These are phyloP conservation scores for Phanerotoma sp. DNA, from an alignment of 2,888 invertebrate species.

Conservation along the genomic window DNA sequence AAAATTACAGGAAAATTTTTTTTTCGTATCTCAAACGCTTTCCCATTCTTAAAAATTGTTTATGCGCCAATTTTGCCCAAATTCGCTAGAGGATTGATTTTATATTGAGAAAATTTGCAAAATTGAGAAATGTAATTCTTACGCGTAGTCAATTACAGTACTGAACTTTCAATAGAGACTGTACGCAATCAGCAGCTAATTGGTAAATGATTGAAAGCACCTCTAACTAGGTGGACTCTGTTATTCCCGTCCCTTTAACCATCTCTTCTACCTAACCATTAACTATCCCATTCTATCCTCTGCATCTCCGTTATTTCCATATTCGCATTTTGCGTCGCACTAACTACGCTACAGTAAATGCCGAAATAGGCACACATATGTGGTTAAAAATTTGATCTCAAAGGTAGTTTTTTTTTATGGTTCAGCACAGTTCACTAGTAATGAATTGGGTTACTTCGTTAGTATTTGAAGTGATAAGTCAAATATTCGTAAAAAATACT, in stretches of 20 bases:
- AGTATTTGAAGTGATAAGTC: too few relatives aligned
- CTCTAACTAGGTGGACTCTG: constrained; percentile 36
- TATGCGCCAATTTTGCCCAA: too few relatives aligned
- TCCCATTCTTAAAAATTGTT: too few relatives aligned
- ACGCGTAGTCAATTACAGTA: neutral
- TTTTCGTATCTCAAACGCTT: too few relatives aligned
- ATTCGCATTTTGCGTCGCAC: constrained; percentile 1
- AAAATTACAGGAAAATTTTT: too few relatives aligned
- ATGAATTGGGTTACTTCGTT: too few relatives aligned
- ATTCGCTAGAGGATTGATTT: too few relatives aligned
- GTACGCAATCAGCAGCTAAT: constrained; percentile 54
- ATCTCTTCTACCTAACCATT: constrained; percentile 6
- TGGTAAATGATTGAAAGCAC: constrained; percentile 53
- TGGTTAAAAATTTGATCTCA: constrained; percentile 11
- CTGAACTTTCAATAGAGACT: constrained; percentile 33
- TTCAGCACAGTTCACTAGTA: too few relatives aligned
- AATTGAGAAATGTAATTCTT: neutral
- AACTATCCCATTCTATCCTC: constrained; percentile 20
- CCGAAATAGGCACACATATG: constrained; percentile 32
- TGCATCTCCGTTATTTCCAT: neutral
- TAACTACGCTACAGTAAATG: constrained; percentile 31
- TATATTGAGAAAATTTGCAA: neutral
- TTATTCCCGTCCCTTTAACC: constrained; percentile 25
- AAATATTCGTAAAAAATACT: too few relatives aligned
- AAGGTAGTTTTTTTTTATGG: too few relatives aligned